Evolutionary conservation across 2,888 invertebrate species (phyloP), one percentile per base, ranked within the genome.

Genomic region (Patella depressa): DNA sequence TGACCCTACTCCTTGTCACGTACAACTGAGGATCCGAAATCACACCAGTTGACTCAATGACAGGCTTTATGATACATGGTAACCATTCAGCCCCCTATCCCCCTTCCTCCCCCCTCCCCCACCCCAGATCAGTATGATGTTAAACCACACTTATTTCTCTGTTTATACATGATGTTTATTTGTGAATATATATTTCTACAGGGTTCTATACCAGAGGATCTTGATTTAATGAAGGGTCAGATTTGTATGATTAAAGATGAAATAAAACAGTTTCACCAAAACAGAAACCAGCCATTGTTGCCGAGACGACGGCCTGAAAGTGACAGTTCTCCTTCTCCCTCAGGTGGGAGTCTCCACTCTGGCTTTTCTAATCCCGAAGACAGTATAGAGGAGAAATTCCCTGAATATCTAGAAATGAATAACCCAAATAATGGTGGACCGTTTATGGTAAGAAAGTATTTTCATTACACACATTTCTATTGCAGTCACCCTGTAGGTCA

Each of bases 201-300:
- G 81, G 81, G 83, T 29, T 70, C 69, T 5, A 79, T 83, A 17
- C 83, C 85, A 45, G 76, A 76, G 19, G 79, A 82, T 70, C 75
- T 85, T n/a, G 85, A 85, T 54, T 79, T 85, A 15, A 74, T 81
- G 12, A 75, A 79, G 4, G 75, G 57, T n/a, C 79, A 84, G n/a
- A 72, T 83, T 7, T 71, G 72, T 12, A 77, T 72, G 69, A 81
- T 85, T 12, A 70, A 76, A 53, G 72, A n/a, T 11, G 79, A 80
- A 45, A 71, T 84, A 71, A 24, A 59, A 9, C 75, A 69, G n/a
- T 71, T 71, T 11, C 81, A 77, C 57, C 57, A 72, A 15, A 76
- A 59, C 12, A 76, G 69, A 2, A 72, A 53, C 2, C 70, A 75
- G 2, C 69, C 53, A 54, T 19, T 71, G 17, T 59, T 55, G 29